phyloP scores from a whole-genome alignment of 2,888 invertebrate genomes.

The Drosophila suboccidentalis region DNA sequence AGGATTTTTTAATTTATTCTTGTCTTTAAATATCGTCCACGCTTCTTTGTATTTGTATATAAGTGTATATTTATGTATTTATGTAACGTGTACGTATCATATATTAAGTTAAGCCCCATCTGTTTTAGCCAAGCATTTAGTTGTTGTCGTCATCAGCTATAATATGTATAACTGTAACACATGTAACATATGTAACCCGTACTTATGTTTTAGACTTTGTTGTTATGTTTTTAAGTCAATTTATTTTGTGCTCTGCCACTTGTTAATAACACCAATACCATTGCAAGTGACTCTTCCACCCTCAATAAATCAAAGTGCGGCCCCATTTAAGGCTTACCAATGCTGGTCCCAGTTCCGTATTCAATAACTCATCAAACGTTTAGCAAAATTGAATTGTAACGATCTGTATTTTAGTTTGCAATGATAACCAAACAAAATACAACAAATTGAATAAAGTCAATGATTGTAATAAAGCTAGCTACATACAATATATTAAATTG shows the following conservation, averaged over 20 bases:
- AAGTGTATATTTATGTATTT: conserved; percentile 27
- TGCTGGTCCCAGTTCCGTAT: not conserved
- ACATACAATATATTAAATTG: conserved; percentile 33
- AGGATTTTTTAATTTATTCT: not conserved
- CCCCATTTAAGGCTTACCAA: not conserved
- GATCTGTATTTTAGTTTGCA: conserved; percentile 31
- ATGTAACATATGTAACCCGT: conserved; percentile 8
- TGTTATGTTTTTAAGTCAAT: conserved; percentile 75
- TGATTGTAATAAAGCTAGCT: conserved; percentile 56
- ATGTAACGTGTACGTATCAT: conserved; percentile 6
- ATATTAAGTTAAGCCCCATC: conserved; percentile 16
- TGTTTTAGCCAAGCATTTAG: conserved; percentile 12
- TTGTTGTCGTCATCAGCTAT: not conserved
- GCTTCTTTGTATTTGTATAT: conserved; percentile 14
- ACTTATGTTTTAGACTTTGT: conserved; percentile 56
- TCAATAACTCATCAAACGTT: not conserved
- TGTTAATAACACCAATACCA: conserved; percentile 8
- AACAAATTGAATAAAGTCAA: conserved; percentile 54
- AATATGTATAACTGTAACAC: not conserved
- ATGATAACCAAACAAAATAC: conserved; percentile 36
- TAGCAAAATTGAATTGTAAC: conserved; percentile 24
- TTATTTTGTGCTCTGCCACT: conserved; percentile 40
- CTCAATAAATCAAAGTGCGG: not conserved
- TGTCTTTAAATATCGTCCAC: conserved; percentile 11
- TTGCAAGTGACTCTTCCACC: not conserved